Base-by-base conservation (phyloP, 2,888 invertebrate species). In the Scelioninae gen. 2 region DNA sequence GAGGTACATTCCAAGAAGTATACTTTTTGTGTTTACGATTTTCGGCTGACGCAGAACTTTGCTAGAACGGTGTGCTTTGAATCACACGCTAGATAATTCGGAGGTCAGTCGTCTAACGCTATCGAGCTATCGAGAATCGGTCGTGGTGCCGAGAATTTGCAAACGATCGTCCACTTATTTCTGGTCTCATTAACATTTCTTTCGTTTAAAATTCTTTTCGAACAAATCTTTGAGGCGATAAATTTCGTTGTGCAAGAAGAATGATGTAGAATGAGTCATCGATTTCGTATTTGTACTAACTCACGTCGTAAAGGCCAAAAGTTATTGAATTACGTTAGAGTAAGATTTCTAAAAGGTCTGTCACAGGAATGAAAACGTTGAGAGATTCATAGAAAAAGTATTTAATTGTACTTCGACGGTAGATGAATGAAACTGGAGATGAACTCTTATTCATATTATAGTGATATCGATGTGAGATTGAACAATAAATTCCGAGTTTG, bases 71-170 rank as follows among this genome's bases (percentile, higher is more conserved):
- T 78, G 76, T 76, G 78, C 37, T 76, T 76, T 75, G 64, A 68
- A 74, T 76, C 75, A 70, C 76, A 75, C 75, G 75, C 76, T 78
- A 76, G 75, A 81, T 83, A 83, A 83, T 83, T 83, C 83, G 83
- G 81, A 82, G 80, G 78, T 83, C 83, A 83, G 83, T 83, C 82
- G 81, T 83, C 83, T 83, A 83, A 82, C 80, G 81, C 82, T 82
- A 83, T 82, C 81, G 81, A 83, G 82, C 81, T 80, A 81, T 82
- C 81, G 81, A 82, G 78, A 80, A 78, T 76, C 81, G 80, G 80
- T 80, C 74, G 79, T 83, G 83, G 82, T 82, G 81, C 81, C 81
- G 73, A 77, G 72, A 77, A 22, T 55, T 63, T 37, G 43, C 45
- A 55, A 67, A 71, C 37, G 43, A 63, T 68, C 37, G 52, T 46